phyloP scores from a whole-genome alignment of 2,113 vertebrate genomes.

The Gymnobelideus leadbeateri region DNA sequence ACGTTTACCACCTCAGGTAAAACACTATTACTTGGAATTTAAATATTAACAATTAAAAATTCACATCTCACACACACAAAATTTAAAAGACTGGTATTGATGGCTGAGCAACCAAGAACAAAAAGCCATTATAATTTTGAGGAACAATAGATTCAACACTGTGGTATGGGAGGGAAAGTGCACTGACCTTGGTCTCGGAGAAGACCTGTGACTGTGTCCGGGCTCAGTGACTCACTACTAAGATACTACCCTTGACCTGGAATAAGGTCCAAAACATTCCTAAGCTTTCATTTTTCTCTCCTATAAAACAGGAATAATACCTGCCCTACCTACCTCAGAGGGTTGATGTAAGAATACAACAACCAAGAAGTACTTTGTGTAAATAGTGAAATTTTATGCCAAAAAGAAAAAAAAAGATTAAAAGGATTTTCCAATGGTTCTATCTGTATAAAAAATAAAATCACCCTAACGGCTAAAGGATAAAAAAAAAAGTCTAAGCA shows the following conservation, averaged over 20 bases:
- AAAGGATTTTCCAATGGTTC: slow-evolving; percentile 1
- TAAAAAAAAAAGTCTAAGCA: background rate
- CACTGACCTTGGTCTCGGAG: background rate
- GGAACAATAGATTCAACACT: background rate
- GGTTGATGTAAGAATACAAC: background rate
- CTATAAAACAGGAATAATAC: background rate
- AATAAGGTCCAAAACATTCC: background rate
- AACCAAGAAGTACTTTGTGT: background rate
- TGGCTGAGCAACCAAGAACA: slow-evolving; percentile 1
- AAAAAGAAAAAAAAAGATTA: background rate
- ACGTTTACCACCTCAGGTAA: slow-evolving; percentile 26
- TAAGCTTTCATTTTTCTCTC: background rate
- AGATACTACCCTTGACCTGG: background rate
- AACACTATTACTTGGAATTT: background rate
- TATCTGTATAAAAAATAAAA: too few relatives aligned
- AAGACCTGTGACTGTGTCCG: background rate
- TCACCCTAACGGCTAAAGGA: background rate
- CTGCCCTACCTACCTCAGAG: background rate
- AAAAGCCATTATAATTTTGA: slow-evolving; percentile 39
- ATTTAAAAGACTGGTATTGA: slow-evolving; percentile 6
- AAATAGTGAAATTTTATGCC: background rate
- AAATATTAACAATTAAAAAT: slow-evolving; percentile 30
- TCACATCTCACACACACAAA: background rate
- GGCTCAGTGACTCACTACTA: background rate
- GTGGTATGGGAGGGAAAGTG: background rate